phyloP scores from a whole-genome alignment of 2,888 invertebrate species.

The Biston stratarius region DNA sequence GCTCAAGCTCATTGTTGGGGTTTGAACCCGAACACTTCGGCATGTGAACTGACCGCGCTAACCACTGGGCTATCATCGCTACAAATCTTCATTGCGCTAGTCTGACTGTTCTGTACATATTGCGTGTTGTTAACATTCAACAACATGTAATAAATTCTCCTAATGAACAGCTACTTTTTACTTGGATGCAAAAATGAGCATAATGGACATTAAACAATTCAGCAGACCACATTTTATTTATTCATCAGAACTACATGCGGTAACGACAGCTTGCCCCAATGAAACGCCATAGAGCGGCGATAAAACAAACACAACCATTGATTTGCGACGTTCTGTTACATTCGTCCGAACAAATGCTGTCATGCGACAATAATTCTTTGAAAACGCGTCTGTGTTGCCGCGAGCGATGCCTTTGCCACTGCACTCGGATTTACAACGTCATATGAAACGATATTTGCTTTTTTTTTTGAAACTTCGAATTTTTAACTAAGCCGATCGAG shows the following conservation, averaged over 20 bases:
- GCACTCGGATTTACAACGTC: conserved; percentile 71
- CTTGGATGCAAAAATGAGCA: conserved; percentile 6
- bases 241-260: conserved; percentile 31
- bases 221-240: conserved; percentile 16
- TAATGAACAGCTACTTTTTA: conserved; percentile 26
- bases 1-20: too few relatives aligned
- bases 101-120: neutral
- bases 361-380: conserved; percentile 75
- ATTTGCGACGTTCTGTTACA: conserved; percentile 66
- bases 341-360: conserved; percentile 60
- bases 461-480: conserved; percentile 58
- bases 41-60: too few relatives aligned
- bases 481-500: conserved; percentile 27
- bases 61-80: too few relatives aligned
- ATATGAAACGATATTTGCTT: conserved; percentile 59
- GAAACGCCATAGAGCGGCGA: conserved; percentile 34
- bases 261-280: conserved; percentile 25
- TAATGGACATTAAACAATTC: conserved; percentile 16
- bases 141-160: conserved; percentile 40
- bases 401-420: conserved; percentile 57
- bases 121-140: neutral
- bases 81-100: neutral
- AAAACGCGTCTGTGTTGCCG: conserved; percentile 69
- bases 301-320: conserved; percentile 60
- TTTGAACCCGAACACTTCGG: too few relatives aligned